Evolutionary conservation across 2,888 invertebrate species (phyloP).

Genomic region (Clostera curtula): DNA sequence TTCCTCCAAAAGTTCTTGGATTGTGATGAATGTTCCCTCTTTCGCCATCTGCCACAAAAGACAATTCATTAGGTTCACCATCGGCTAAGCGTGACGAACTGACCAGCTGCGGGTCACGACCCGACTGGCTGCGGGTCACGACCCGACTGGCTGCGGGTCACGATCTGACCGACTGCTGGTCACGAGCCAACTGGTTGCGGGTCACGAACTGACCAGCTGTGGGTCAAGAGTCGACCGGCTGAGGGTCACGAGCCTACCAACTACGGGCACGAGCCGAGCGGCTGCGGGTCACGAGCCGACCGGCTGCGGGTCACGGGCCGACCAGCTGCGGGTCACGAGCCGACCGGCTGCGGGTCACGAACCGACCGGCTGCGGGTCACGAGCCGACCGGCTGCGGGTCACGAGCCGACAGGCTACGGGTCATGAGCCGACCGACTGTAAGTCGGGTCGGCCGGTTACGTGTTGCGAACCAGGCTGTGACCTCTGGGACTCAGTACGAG

Average conservation of each 20-base stretch:
- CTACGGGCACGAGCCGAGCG: neutral
- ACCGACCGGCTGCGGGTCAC: no score
- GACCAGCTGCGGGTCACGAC: neutral
- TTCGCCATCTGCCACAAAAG: constrained; percentile 6
- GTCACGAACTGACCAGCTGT: neutral
- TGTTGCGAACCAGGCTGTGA: no score
- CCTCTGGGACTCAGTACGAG: no score
- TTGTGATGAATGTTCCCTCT: constrained; percentile 1
- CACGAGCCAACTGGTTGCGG: no score
- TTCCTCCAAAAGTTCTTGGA: constrained; percentile 4
- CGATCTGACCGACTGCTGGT: no score
- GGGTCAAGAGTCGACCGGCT: neutral
- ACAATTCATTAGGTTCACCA: neutral
- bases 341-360: no score
- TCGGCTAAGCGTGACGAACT: neutral
- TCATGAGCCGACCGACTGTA: no score
- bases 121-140: neutral
- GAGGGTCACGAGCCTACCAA: neutral
- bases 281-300: neutral
- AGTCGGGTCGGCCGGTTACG: no score
- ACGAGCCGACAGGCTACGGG: no score
- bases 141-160: no score
- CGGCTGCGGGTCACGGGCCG: neutral
- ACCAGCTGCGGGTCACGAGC: no score
- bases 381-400: no score